phyloP scores from a whole-genome alignment of 2,797 vertebrate genomes.

The Trachops cirrhosus region DNA sequence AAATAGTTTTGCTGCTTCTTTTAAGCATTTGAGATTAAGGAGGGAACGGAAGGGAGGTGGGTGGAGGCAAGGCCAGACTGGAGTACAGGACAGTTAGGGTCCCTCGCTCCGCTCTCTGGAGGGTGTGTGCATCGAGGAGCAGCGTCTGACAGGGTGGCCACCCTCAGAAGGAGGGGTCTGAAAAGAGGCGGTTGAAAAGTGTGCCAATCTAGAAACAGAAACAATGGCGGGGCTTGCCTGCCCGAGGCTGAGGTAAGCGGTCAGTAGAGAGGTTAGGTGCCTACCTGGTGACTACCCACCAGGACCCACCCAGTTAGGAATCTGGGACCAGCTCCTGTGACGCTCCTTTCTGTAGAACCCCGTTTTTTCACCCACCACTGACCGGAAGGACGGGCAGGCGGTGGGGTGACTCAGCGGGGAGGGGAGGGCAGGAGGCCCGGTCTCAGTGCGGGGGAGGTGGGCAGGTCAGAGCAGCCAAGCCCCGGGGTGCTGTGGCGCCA shows the following conservation, averaged over 20 bases:
- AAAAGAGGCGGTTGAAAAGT: not conserved
- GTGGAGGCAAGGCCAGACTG: too few species aligned
- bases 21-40: not conserved
- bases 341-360: too few species aligned
- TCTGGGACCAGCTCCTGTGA: not conserved
- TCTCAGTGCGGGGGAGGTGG: not conserved
- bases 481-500: not conserved
- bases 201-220: not conserved
- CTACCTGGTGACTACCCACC: not conserved
- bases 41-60: not conserved
- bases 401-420: accelerated
- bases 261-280: not conserved
- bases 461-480: not conserved
- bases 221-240: not conserved
- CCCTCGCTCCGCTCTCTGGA: not conserved
- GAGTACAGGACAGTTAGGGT: not conserved
- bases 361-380: not conserved
- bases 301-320: not conserved
- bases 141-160: not conserved
- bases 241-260: not conserved
- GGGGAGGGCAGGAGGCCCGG: not conserved
- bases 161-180: not conserved
- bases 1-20: not conserved
- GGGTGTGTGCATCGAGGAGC: not conserved
- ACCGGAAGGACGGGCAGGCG: not conserved